Evolutionary conservation across 2,888 invertebrate genomes (phyloP), one percentile per base, ranked within the genome.

Genomic region (Synanthedon andrenaeformis): DNA sequence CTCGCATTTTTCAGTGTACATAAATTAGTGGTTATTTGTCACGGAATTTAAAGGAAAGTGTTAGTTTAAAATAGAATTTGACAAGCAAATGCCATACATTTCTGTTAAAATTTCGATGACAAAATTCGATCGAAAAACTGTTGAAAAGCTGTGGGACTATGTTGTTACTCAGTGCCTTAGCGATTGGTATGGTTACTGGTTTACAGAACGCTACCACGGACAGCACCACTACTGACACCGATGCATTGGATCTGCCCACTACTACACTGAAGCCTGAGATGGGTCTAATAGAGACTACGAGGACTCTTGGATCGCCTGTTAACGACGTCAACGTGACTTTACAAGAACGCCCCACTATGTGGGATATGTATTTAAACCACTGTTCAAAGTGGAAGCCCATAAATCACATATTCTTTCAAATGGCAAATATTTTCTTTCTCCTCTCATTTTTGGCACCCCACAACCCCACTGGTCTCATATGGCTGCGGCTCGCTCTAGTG

Each of bases 371-470:
- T 68, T 69, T 90, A 62, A 86, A 89, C 64, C 87, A 90, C 66
- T 91, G 91, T 79, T 89, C 89, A 51, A 88, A 88, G 63, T 92
- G 92, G 92, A 88, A 89, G 62, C 91, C 91, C 51, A 87, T 92
- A 53, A 93, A 94, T 79, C 95, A 95, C 78, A 84, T 94, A 58
- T 93, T 95, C 82, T 96, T 94, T 88, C 96, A 96, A 89, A 86
- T 95, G 72, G 94, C 94, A 64, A 94, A 95, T 82, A 89, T 93
- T 61, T 95, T 94, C 82, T 92, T 95, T 72, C 90, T 95, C 67
- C 78, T 95, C 56, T 94, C 95, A 53, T 94, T 95, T 74, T 84
- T 96, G 63, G 94, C 94, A 49, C 94, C 95, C 1, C 93, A 92
- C 70, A 92, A 92, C 5, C 91, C 93, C 41, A 91, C 91, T 61